These are phyloP conservation scores for Nannoperca obscura DNA, from an alignment of 2,797 vertebrate species.

Conservation along the genomic window DNA sequence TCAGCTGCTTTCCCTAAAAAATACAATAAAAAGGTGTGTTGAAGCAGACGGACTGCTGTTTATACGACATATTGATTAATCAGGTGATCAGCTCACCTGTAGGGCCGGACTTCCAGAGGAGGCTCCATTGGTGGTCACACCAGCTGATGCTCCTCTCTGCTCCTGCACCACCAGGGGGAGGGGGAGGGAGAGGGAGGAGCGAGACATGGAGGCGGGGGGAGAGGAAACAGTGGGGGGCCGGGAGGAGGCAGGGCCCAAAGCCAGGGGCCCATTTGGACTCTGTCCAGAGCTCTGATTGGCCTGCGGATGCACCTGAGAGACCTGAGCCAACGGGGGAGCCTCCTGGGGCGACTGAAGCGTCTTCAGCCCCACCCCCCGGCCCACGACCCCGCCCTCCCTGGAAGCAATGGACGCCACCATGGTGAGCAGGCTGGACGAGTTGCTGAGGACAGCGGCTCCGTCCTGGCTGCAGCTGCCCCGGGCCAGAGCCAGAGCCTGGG, in stretches of 20 bases:
- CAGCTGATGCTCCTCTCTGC: slow-evolving; percentile 40
- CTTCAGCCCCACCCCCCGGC: slow-evolving; percentile 71
- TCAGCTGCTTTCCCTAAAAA: slow-evolving; percentile 87
- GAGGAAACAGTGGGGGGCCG: slow-evolving; percentile 45
- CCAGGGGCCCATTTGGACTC: slow-evolving; percentile 54
- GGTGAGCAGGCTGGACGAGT: slow-evolving; percentile 78
- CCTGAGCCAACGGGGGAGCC: slow-evolving; percentile 62
- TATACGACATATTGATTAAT: no score
- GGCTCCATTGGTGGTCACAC: slow-evolving; percentile 65
- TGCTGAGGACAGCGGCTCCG: slow-evolving; percentile 68
- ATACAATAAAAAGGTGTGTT: not conserved
- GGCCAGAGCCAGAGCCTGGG: slow-evolving; percentile 90
- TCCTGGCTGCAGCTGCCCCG: slow-evolving; percentile 80
- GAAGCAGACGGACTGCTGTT: not conserved
- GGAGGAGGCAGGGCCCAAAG: slow-evolving; percentile 47
- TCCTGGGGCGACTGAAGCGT: slow-evolving; percentile 71
- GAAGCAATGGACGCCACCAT: slow-evolving; percentile 82
- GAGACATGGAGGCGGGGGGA: slow-evolving; percentile 39
- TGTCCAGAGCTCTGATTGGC: slow-evolving; percentile 68
- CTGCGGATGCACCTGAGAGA: slow-evolving; percentile 75
- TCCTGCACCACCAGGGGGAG: slow-evolving; percentile 47
- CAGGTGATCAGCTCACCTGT: slow-evolving; percentile 65
- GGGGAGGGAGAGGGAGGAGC: slow-evolving; percentile 49
- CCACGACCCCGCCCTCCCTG: slow-evolving; percentile 71
- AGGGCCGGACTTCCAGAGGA: slow-evolving; percentile 36